phyloP scores from a whole-genome alignment of 2,113 vertebrate species.

The Butastur rufipennis region DNA sequence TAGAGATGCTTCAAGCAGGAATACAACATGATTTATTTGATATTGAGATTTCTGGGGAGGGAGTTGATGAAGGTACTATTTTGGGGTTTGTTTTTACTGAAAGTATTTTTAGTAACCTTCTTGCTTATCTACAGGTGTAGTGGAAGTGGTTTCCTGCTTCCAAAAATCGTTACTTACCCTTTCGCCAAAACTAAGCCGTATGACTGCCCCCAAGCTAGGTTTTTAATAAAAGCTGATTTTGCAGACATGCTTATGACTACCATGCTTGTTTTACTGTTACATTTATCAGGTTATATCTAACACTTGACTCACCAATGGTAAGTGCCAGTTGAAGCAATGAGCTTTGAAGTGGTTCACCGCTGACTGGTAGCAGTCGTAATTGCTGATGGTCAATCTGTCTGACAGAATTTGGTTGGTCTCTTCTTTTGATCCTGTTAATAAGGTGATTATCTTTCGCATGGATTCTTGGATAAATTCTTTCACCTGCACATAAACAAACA shows the following conservation, averaged over 20 bases:
- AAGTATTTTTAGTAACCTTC: background rate
- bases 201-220: background rate
- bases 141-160: background rate
- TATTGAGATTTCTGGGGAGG: background rate
- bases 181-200: background rate
- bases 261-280: background rate
- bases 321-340: conserved; percentile 94
- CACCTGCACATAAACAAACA: conserved; percentile 36
- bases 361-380: conserved; percentile 81
- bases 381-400: conserved; percentile 66
- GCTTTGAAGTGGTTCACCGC: conserved; percentile 79
- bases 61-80: background rate
- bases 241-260: background rate
- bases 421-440: conserved; percentile 62
- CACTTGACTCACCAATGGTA: conserved; percentile 71
- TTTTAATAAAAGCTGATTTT: background rate
- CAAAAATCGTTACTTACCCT: background rate
- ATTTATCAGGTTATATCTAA: background rate
- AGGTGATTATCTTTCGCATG: conserved; percentile 74
- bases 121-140: background rate
- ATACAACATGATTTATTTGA: background rate
- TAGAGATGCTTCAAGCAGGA: background rate
- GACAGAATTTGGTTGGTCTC: conserved; percentile 67
- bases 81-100: background rate
- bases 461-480: conserved; percentile 78